Evolutionary conservation across 1,140 invertebrate species (phyloP).

Genomic region (Trichonephila clavipes): DNA sequence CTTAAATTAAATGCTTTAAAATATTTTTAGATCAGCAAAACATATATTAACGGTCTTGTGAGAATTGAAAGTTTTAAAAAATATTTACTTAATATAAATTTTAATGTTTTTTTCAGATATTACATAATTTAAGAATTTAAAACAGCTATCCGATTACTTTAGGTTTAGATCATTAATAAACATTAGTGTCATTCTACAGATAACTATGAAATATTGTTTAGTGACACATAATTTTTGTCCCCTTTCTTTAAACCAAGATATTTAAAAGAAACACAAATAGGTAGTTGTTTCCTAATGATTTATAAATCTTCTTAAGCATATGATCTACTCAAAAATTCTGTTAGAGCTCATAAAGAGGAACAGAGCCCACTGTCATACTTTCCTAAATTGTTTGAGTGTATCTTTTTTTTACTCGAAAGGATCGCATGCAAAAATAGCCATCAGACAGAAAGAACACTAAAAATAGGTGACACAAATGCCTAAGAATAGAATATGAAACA

Average conservation of each 20-base stretch:
- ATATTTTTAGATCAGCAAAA: too few relatives aligned
- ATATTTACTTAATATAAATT: too few relatives aligned
- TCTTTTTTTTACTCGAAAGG: neutral
- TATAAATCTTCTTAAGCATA: neutral
- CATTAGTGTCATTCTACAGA: neutral
- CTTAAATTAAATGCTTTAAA: too few relatives aligned
- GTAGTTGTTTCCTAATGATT: neutral
- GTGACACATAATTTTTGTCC: neutral
- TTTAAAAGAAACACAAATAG: neutral
- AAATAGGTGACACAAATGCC: neutral
- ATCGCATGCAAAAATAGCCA: constrained; percentile 6
- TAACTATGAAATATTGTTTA: neutral
- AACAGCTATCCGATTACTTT: neutral
- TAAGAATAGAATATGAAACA: neutral
- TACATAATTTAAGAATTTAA: too few relatives aligned
- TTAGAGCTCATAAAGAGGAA: neutral
- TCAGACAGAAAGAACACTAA: neutral
- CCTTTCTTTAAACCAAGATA: neutral
- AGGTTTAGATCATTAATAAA: neutral
- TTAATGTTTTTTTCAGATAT: too few relatives aligned
- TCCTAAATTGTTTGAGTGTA: neutral
- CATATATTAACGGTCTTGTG: too few relatives aligned
- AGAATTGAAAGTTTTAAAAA: too few relatives aligned
- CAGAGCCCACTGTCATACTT: neutral
- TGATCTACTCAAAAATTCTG: neutral